Base-by-base conservation (phyloP, 2,797 vertebrate species). In the Rhinatrema bivittatum region DNA sequence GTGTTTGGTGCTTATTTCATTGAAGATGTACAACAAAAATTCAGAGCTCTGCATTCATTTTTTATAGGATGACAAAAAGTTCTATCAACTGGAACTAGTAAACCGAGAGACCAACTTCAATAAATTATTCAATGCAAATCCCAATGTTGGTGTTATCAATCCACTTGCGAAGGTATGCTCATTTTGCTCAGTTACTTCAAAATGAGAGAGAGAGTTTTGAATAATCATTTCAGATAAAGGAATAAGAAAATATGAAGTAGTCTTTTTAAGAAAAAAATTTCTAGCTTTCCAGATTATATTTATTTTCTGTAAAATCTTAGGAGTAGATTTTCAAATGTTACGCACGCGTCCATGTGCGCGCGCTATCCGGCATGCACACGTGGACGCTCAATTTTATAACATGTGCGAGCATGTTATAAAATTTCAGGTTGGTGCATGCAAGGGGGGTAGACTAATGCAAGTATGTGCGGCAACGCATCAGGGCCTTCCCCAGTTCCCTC, bases 21-120 rank as follows among this genome's bases (percentile, higher is more conserved):
- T 32, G 31, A 68, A 65, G 67, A 56, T 61, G 34, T 66, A 68
- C 70, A 70, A 74, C 74, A 22, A 18, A 36, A 26, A n/a, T n/a
- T n/a, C 20, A 74, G 56, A 59, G 63, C 56, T 70, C 69, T 78
- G 32, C 68, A 70, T 77, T 73, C 62, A 29, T 73, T 81, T 71
- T 74, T 60, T 50, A 54, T 85, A 99, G 96, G 96, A 98, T 40
- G 95, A 99, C 76, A 99, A 97, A 79, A 98, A 99, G 78, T 96
- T 95, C 81, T 98, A 93, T 86, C 94, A 99, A 71, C 87, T 99
- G 81, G 96, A 98, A 61, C 86, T 99, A 63, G 90, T 98, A 78
- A 98, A 97, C 85, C 84, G 96, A 66, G 96, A 98, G 88, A 97
- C 92, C 71, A 99, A 95, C 86, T 99, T 97, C 83, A 99, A 97